Conservation (phyloP, 2,888 invertebrate species). For the Lithophane leautieri region DNA sequence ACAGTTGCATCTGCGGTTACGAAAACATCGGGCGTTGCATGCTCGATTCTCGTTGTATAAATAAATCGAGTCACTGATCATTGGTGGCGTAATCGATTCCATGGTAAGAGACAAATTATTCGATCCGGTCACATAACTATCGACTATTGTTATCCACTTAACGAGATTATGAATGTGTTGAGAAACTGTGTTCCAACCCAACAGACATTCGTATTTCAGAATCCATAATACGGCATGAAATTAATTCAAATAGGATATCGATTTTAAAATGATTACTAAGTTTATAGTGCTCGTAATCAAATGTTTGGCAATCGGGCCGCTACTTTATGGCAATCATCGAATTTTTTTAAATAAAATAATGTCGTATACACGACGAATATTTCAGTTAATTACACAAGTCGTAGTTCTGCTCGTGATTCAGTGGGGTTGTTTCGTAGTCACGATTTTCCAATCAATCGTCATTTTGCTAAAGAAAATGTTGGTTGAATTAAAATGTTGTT, state of each 20-base stretch:
- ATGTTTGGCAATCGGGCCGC: slow-evolving; percentile 39
- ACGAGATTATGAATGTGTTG: slow-evolving; percentile 69
- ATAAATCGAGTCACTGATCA: slow-evolving; percentile 69
- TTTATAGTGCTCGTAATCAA: slow-evolving; percentile 51
- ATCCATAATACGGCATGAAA: slow-evolving; percentile 60
- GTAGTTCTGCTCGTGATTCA: slow-evolving; percentile 39
- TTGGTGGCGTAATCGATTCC: slow-evolving; percentile 66
- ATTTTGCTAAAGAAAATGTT: slow-evolving; percentile 1
- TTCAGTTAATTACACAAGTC: slow-evolving; percentile 40
- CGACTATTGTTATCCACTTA: slow-evolving; percentile 66
- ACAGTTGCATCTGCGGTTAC: slow-evolving; percentile 77
- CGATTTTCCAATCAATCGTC: slow-evolving; percentile 39
- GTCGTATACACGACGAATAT: slow-evolving; percentile 30
- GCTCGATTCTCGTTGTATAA: slow-evolving; percentile 71
- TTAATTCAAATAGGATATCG: slow-evolving; percentile 55
- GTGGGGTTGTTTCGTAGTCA: slow-evolving; percentile 27
- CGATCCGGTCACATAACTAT: slow-evolving; percentile 74
- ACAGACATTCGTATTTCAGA: slow-evolving; percentile 45
- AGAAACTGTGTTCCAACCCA: slow-evolving; percentile 59
- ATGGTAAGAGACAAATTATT: slow-evolving; percentile 69
- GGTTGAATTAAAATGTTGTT: neutral
- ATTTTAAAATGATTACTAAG: slow-evolving; percentile 48
- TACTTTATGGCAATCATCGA: slow-evolving; percentile 37
- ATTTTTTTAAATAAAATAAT: slow-evolving; percentile 19
- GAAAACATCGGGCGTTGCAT: slow-evolving; percentile 76